Evolutionary conservation across 2,113 vertebrate species (phyloP).

Genomic region (Salminus brasiliensis): DNA sequence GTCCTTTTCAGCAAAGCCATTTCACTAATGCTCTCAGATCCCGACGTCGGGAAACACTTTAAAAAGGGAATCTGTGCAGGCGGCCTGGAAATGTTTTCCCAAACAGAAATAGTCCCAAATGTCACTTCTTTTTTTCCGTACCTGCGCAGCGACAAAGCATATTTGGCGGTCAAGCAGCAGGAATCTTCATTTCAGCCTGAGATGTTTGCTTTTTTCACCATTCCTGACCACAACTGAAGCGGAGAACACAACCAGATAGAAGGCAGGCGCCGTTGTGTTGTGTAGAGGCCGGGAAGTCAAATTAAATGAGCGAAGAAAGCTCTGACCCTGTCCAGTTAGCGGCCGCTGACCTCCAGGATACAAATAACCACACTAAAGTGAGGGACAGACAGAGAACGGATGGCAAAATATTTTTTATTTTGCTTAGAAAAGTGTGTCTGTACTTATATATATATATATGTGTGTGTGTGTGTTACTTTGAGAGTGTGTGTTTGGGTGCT

Average conservation of each 20-base stretch:
- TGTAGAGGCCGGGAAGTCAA: conserved; percentile 49
- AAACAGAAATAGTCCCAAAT: conserved; percentile 75
- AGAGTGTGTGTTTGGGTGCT: conserved; percentile 53
- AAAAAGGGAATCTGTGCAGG: conserved; percentile 69
- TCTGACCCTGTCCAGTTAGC: conserved; percentile 55
- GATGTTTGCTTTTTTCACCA: conserved; percentile 64
- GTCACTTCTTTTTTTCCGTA: conserved; percentile 55
- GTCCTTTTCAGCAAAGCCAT: conserved; percentile 69
- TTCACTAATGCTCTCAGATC: conserved; percentile 54
- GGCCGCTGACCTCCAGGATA: conserved; percentile 44
- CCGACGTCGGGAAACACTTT: conserved; percentile 65
- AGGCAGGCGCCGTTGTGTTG: conserved; percentile 63
- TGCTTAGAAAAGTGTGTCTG: conserved; percentile 20
- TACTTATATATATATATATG: conserved; percentile 29
- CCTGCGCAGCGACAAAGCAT: conserved; percentile 60
- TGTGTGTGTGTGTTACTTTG: conserved; percentile 28
- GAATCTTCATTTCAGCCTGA: conserved; percentile 65
- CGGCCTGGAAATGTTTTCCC: conserved; percentile 76
- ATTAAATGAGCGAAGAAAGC: conserved; percentile 65
- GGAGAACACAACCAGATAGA: conserved; percentile 59
- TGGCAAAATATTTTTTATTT: conserved; percentile 32
- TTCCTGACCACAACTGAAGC: conserved; percentile 65
- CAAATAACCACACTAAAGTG: conserved; percentile 37
- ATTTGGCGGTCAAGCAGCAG: conserved; percentile 59
- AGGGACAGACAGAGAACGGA: conserved; percentile 34